Base-by-base conservation (phyloP, 2,888 invertebrate genomes). In the Caradrina clavipalpis region DNA sequence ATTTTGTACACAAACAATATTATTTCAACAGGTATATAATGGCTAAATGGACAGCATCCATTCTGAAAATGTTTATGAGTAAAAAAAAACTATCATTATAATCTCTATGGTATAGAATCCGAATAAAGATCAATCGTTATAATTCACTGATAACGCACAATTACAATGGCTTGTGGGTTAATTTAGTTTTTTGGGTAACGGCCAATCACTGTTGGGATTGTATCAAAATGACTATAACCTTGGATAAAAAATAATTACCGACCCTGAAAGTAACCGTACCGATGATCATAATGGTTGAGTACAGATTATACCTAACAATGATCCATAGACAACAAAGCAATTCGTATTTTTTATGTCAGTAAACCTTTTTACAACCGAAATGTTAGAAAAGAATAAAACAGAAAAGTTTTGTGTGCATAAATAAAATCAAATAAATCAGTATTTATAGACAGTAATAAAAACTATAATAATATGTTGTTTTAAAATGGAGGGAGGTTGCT, bases 141-240 rank as follows among this genome's bases (percentile, higher is more conserved):
- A 67, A 8, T 83, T 74, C 53, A 22, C 55, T 51, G 65, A 75
- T 74, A 71, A 78, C 50, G 7, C 17, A 60, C 22, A 54, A 67
- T 31, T 78, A 60, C 54, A 60, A 70, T 76, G 42, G 50, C 1
- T 61, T 66, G 69, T 64, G 39, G 26, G 69, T 73, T 69, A 60
- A 70, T 76, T 76, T 76, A 39, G 63, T 55, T 21, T 54, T 65
- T 75, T 85, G 86, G 78, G 50, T 68, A 57, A 55, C 53, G 31
- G 69, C 85, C 81, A 86, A 80, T 59, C 53, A 70, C 56, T 55
- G 11, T 79, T 84, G 75, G 80, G 66, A 73, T 59, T 70, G 70
- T 72, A 61, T 80, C 79, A 77, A 71, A 74, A 31, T 55, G 21
- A 50, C 10, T 59, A 31, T 35, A 65, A 60, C 80, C 75, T 78